These are phyloP conservation scores for Eilema depressum DNA, from an alignment of 2,888 invertebrate genomes.

Conservation along the genomic window DNA sequence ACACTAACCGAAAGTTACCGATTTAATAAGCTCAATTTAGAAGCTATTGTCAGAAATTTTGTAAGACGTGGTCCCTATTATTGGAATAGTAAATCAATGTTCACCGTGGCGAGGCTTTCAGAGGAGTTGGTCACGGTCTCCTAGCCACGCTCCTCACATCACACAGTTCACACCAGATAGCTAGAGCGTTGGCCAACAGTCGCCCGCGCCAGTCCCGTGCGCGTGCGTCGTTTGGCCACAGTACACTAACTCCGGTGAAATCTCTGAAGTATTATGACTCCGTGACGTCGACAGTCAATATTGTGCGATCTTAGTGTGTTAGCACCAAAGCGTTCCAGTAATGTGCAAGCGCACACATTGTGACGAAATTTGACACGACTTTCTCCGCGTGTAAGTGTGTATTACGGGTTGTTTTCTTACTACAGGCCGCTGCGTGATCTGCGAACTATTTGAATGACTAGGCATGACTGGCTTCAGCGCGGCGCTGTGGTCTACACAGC, in stretches of 20 bases:
- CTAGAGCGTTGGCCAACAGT: conserved; percentile 1
- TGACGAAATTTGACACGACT: conserved; percentile 9
- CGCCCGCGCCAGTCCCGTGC: neutral
- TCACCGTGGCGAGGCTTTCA: neutral
- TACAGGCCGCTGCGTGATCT: neutral
- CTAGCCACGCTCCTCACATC: neutral
- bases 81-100: neutral
- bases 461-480: neutral
- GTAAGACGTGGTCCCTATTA: neutral
- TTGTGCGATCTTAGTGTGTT: conserved; percentile 2
- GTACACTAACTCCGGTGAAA: neutral
- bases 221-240: neutral
- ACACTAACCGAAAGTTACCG: no score
- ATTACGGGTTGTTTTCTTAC: neutral
- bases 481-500: neutral
- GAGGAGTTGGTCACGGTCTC: neutral
- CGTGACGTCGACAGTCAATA: conserved; percentile 10
- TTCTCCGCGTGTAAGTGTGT: neutral
- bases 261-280: neutral
- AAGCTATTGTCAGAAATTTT: neutral
- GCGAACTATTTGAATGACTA: neutral
- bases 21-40: conserved; percentile 3
- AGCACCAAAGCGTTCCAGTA: neutral
- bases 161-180: neutral
- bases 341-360: conserved; percentile 6